Percentiles rank a stretch among this genome's conserved stretches.
Conservation (phyloP, 1,140 invertebrate genomes). For the Apis laboriosa region DNA sequence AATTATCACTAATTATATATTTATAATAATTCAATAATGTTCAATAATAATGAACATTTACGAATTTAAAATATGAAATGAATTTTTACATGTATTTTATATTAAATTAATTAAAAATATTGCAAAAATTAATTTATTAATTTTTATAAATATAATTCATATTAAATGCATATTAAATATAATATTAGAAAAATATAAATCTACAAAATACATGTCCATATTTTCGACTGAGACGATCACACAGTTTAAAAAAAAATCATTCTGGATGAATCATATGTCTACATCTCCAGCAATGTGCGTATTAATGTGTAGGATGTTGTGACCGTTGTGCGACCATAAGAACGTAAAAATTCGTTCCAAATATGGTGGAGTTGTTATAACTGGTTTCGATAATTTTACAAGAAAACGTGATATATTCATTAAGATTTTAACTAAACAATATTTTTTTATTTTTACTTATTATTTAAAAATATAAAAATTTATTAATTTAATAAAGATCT, state of each 20-base stretch:
- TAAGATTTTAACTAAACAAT: constrained; percentile 19
- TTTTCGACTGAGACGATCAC: constrained; percentile 33
- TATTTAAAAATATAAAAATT: not conserved
- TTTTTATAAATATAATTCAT: constrained; percentile 2
- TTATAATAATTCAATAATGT: not conserved
- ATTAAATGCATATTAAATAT: not conserved
- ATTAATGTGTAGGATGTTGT: constrained; percentile 59
- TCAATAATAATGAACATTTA: not conserved
- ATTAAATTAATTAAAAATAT: not conserved
- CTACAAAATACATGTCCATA: not conserved
- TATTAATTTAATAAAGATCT: not conserved
- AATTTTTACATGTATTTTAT: not conserved
- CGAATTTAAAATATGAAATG: not conserved
- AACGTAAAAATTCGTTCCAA: constrained; percentile 59
- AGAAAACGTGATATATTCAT: constrained; percentile 1
- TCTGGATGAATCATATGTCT: constrained; percentile 68
- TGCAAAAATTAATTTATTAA: not conserved
- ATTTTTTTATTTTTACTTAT: not conserved
- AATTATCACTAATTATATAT: not conserved
- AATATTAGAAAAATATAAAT: not conserved
- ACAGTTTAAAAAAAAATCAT: constrained; percentile 55
- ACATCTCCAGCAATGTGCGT: constrained; percentile 44
- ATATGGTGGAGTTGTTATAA: constrained; percentile 65
- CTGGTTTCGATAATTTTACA: constrained; percentile 58
- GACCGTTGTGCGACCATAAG: constrained; percentile 52